Percentiles rank a stretch among this genome's conserved stretches.
phyloP scores from a whole-genome alignment of 2,113 vertebrate species.

The Ardeotis arabs region DNA sequence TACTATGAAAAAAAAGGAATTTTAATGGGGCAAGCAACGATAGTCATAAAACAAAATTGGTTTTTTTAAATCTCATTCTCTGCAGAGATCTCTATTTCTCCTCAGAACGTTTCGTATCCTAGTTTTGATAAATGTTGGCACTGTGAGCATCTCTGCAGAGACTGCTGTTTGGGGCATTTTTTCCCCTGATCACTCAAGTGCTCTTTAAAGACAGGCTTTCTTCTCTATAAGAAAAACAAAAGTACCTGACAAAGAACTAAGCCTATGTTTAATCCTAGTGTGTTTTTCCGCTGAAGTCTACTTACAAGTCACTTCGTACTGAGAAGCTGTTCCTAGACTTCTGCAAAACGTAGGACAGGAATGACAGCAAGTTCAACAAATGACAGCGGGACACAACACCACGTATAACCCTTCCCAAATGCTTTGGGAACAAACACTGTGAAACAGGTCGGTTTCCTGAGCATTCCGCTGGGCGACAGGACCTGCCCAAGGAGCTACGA shows the following conservation, averaged over 20 bases:
- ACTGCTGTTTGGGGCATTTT: background rate
- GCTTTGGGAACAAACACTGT: background rate
- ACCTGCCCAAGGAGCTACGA: background rate
- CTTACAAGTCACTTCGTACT: background rate
- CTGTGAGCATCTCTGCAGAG: background rate
- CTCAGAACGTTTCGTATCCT: background rate
- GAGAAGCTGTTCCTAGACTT: background rate
- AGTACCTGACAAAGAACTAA: background rate
- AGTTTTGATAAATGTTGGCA: background rate
- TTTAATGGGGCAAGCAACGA: background rate
- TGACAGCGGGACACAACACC: accelerated
- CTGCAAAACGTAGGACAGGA: background rate
- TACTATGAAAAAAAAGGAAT: background rate
- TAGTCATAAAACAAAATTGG: background rate
- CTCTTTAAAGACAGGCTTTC: background rate
- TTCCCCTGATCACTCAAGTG: background rate
- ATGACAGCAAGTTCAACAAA: no score
- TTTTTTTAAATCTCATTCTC: background rate
- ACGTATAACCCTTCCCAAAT: accelerated
- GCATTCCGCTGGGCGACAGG: no score
- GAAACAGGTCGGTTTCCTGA: background rate
- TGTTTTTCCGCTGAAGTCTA: background rate
- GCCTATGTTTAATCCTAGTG: background rate
- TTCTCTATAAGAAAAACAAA: background rate
- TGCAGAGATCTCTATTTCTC: background rate